A percentile compares a stretch with the other conserved stretches of the same genome.
Conservation (phyloP, 2,888 invertebrate genomes). For the Polia nebulosa region DNA sequence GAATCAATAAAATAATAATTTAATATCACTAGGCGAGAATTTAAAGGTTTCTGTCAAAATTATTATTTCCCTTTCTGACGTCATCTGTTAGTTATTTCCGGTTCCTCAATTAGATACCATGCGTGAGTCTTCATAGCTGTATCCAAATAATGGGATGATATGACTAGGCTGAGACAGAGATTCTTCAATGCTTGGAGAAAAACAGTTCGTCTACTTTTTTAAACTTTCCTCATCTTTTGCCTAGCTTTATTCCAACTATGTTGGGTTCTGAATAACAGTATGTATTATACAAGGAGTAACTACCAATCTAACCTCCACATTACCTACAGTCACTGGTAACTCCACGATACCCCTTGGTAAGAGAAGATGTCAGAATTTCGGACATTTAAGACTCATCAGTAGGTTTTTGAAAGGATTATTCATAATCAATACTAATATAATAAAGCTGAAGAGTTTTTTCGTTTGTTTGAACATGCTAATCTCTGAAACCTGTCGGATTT, state of each 20-base stretch:
- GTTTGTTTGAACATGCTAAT: too few species aligned
- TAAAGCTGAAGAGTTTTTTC: too few species aligned
- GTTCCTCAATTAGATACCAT: neutral
- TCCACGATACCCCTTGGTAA: neutral
- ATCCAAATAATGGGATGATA: neutral
- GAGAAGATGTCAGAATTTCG: neutral
- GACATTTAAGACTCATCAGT: neutral
- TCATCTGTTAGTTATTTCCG: neutral
- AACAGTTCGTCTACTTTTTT: neutral
- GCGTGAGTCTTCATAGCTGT: neutral
- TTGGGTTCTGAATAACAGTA: neutral
- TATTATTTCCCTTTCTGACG: constrained; percentile 13
- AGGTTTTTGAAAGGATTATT: too few species aligned
- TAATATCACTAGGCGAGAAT: constrained; percentile 7
- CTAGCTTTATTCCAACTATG: neutral
- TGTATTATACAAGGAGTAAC: neutral
- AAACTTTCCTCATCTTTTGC: neutral
- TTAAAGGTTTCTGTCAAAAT: constrained; percentile 11
- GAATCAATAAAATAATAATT: constrained; percentile 30
- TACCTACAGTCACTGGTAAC: neutral
- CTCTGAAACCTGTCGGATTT: too few species aligned
- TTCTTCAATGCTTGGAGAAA: neutral
- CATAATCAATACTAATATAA: too few species aligned
- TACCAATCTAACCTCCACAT: neutral
- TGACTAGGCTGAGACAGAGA: neutral